These are phyloP conservation scores for Nematopogon swammerdamellus DNA, from an alignment of 2,888 invertebrate genomes.

Conservation along the genomic window DNA sequence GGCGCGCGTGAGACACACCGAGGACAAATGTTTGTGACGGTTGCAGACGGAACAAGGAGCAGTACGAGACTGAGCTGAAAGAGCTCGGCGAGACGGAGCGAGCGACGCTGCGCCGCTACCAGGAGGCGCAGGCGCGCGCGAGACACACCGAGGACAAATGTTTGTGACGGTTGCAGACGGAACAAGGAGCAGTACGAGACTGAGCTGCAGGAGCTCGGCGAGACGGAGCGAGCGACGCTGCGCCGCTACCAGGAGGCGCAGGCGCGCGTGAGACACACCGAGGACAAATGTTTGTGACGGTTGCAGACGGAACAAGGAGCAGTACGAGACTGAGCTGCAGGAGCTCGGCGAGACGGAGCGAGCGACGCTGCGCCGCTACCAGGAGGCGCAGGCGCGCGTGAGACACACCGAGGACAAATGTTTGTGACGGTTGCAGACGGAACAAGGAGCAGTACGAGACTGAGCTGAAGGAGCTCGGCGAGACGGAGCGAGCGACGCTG, in stretches of 20 bases:
- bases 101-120: too few species aligned
- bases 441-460: constrained; percentile 71
- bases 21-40: constrained; percentile 52
- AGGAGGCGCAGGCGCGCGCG: too few species aligned
- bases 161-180: too few species aligned
- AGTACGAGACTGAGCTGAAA: constrained; percentile 70
- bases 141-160: too few species aligned
- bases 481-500: constrained; percentile 63
- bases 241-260: constrained; percentile 65
- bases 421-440: constrained; percentile 52
- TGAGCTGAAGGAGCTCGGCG: constrained; percentile 65
- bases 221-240: constrained; percentile 63
- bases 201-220: constrained; percentile 65
- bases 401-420: constrained; percentile 62
- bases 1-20: constrained; percentile 61
- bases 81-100: too few species aligned
- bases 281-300: constrained; percentile 52
- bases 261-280: constrained; percentile 61
- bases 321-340: constrained; percentile 70
- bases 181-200: constrained; percentile 73
- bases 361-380: too few species aligned
- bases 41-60: constrained; percentile 67
- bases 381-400: too few species aligned
- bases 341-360: too few species aligned
- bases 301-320: constrained; percentile 67